A percentile compares a stretch with the other conserved stretches of the same genome.
Conservation (phyloP, 2,113 vertebrate genomes). For the Psettodes erumei region DNA sequence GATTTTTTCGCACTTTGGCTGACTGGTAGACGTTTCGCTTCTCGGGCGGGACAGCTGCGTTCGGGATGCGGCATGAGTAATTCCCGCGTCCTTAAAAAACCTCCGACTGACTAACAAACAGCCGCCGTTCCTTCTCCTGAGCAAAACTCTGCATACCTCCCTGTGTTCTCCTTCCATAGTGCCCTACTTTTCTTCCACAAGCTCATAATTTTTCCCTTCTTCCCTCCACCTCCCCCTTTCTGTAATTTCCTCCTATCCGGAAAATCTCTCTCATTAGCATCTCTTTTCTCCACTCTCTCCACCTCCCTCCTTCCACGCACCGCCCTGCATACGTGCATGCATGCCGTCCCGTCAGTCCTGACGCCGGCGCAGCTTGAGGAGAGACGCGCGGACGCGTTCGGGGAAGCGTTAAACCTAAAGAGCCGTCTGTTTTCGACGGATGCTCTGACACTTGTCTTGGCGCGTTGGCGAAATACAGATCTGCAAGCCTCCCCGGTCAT, state of each 20-base stretch:
- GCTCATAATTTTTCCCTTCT: constrained; percentile 37
- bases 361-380: neutral
- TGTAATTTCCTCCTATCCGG: constrained; percentile 15
- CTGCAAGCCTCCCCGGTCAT: no score
- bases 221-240: neutral
- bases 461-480: no score
- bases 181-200: constrained; percentile 33
- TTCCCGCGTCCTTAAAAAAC: neutral
- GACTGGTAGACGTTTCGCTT: constrained; percentile 17
- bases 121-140: neutral
- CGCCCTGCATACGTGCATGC: neutral
- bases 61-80: neutral
- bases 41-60: neutral
- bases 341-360: neutral
- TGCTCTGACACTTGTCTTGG: no score
- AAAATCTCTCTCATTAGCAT: neutral
- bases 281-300: neutral
- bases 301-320: neutral
- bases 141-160: no score
- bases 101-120: neutral
- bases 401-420: no score
- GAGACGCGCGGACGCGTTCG: no score
- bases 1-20: constrained; percentile 9
- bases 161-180: constrained; percentile 16
- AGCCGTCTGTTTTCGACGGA: no score